Base-by-base conservation (phyloP, 1,140 invertebrate species). In the Diplogasteroides magnus region DNA sequence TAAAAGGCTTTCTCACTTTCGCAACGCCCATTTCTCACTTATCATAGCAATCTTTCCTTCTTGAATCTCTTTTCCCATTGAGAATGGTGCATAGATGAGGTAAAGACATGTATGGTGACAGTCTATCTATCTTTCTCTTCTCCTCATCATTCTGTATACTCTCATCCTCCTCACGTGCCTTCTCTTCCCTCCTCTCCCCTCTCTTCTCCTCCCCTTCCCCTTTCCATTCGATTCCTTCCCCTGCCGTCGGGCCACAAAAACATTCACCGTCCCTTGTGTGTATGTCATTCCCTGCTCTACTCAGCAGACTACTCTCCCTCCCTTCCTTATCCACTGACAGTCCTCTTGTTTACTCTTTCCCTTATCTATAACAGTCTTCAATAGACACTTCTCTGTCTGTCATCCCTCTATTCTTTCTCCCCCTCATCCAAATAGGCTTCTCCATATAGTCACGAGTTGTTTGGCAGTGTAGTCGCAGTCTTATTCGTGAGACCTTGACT, bases 91-190 rank as follows among this genome's bases (percentile, higher is more conserved):
- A n/a, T n/a, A n/a, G n/a, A n/a, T n/a, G n/a, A n/a, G n/a, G n/a
- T n/a, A n/a, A n/a, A n/a, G n/a, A n/a, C n/a, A n/a, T n/a, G n/a
- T n/a, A n/a, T n/a, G n/a, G n/a, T n/a, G n/a, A n/a, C n/a, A n/a
- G 19, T 61, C 28, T 13, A 64, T 64, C 55, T 64, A 31, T 31
- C 62, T 48, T 48, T 64, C 14, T 64, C 31, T n/a, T n/a, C n/a
- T n/a, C n/a, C 37, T 62, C 29, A 31, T 62, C 61, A 25, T 29
- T 31, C 19, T 28, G 3, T 26, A 23, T 31, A 27, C 28, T 27
- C 64, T 23, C 3, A 2, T 19, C 23, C 25, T 19, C 31, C n/a
- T 25, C 48, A 57, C 67, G 25, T 26, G 32, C 59, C 67, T 31
- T 28, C 59, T 63, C 2, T 31, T 64, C n/a, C n/a, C n/a, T 28